Evolutionary conservation across 2,888 invertebrate species (phyloP).

Genomic region (Aphidius colemani): DNA sequence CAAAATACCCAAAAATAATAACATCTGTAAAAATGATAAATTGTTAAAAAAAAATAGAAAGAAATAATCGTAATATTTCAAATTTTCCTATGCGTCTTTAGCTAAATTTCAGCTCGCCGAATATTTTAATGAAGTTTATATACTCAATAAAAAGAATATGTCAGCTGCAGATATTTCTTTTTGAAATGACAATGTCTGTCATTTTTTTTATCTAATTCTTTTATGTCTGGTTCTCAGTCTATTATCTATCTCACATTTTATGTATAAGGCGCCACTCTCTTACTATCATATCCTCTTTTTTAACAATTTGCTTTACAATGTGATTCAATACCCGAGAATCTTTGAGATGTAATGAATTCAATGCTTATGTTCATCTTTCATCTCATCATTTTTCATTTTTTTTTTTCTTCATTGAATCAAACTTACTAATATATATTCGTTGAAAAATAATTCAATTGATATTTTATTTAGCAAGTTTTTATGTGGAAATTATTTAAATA

Average conservation of each 20-base stretch:
- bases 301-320: not conserved
- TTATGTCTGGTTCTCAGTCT: not conserved
- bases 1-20: too few relatives aligned
- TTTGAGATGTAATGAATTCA: not conserved
- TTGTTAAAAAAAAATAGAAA: too few relatives aligned
- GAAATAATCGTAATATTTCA: too few relatives aligned
- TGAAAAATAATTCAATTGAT: too few relatives aligned
- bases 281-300: not conserved
- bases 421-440: not conserved
- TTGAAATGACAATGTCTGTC: not conserved
- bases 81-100: too few relatives aligned
- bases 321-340: not conserved
- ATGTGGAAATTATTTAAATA: too few relatives aligned
- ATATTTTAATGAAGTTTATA: conserved; percentile 5
- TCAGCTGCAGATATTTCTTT: not conserved
- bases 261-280: not conserved
- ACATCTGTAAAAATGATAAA: too few relatives aligned
- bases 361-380: not conserved
- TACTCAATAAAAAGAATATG: not conserved
- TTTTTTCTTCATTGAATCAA: not conserved
- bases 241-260: not conserved
- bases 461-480: too few relatives aligned
- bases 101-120: not conserved
- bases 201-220: not conserved
- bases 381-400: not conserved